A percentile compares a stretch with the other conserved stretches of the same genome.
phyloP scores from a whole-genome alignment of 2,113 vertebrate genomes.

The Corydoras sp. region DNA sequence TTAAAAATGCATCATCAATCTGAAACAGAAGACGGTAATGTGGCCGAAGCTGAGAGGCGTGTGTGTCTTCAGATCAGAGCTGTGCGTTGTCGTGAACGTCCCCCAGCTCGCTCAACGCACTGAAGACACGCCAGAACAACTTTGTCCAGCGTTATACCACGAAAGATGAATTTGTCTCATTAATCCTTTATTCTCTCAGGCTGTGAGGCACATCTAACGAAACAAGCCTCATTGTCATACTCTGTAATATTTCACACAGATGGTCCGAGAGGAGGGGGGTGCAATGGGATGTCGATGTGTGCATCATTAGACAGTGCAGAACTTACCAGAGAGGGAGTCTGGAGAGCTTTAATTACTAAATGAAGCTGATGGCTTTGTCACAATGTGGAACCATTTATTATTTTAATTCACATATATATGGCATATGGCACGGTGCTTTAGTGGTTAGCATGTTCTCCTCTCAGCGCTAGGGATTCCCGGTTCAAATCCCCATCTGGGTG shows the following conservation, averaged over 20 bases:
- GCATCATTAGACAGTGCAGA: constrained; percentile 61
- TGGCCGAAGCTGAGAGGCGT: too few species aligned
- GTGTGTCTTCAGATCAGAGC: not conserved
- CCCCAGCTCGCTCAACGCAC: constrained; percentile 52
- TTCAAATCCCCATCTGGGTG: too few species aligned
- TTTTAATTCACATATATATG: constrained; percentile 1
- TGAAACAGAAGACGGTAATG: too few species aligned
- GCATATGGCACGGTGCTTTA: too few species aligned
- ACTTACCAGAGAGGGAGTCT: constrained; percentile 54
- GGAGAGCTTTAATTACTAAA: constrained; percentile 55
- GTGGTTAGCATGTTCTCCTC: too few species aligned
- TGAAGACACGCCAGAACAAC: constrained; percentile 62
- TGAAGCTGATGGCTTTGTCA: constrained; percentile 55
- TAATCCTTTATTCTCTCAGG: constrained; percentile 65
- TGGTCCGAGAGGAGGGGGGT: constrained; percentile 45
- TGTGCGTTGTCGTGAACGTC: constrained; percentile 58
- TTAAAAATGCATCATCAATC: too few species aligned
- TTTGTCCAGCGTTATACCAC: constrained; percentile 59
- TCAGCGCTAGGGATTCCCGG: too few species aligned
- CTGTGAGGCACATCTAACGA: constrained; percentile 60
- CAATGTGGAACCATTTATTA: not conserved
- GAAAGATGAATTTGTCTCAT: constrained; percentile 73
- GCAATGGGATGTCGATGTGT: constrained; percentile 57
- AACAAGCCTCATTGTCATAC: constrained; percentile 53
- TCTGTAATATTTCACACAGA: constrained; percentile 60